Evolutionary conservation across 2,797 vertebrate genomes (phyloP), one percentile per base, ranked within the genome.

Genomic region (Squalus acanthias): DNA sequence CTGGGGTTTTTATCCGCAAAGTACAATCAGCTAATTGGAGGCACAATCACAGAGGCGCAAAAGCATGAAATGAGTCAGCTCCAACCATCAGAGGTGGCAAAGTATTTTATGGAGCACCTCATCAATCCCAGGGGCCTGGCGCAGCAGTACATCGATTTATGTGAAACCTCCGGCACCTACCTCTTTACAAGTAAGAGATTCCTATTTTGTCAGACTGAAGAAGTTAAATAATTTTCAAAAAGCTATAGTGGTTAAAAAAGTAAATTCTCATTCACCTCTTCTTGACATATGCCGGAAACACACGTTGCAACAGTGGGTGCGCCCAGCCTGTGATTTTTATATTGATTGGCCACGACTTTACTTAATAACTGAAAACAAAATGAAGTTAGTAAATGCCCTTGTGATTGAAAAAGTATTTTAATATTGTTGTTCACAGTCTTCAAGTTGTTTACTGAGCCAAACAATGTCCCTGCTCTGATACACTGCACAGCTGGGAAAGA

Each of bases 401-500:
- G n/a, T n/a, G n/a, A n/a, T n/a, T 63, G 39, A 88, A 50, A 26
- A 24, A 57, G 53, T 20, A 24, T 88, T 57, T 53, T 65, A 20
- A 33, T 65, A 53, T 65, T 92, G 29, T 65, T 92, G 29, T 65
- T 65, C 60, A 60, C 57, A 92, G 89, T 65, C 10, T 65, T 92
- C 26, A 92, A 65, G 89, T 92, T 92, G 57, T n/a, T 65, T 57
- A 60, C 26, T 65, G 89, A 92, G 5, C 60, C 89, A 12, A 92
- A 65, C 33, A 65, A 92, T n/a, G 89, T 65, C 26, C 89, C 89
- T 65, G 89, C 88, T 92, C 15, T 92, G 89, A 92, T 92, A 60
- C 29, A 92, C 29, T 92, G 89, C 89, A 65, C 57, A 0, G 57
- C 10, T 65, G 89, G 89, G 89, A 92, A 91, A 65, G 89, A 92